Evolutionary conservation across 2,113 vertebrate genomes (phyloP).

Genomic region (Petroica traversi): DNA sequence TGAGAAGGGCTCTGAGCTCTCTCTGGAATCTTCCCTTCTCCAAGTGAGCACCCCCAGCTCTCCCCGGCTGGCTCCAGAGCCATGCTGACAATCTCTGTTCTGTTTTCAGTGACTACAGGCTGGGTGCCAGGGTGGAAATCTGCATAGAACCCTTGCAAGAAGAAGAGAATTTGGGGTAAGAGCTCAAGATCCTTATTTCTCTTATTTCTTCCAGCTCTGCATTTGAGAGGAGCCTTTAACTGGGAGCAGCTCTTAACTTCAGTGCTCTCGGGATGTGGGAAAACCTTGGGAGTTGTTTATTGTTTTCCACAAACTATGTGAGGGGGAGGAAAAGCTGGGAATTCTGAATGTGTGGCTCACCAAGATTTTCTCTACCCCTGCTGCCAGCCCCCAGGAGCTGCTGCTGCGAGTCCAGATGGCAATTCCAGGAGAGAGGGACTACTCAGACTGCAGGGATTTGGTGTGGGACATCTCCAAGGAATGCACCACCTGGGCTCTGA

Average conservation of each 20-base stretch:
- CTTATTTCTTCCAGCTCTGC: background rate
- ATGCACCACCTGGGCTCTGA: slow-evolving; percentile 76
- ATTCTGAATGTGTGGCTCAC: background rate
- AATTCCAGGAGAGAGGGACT: slow-evolving; percentile 81
- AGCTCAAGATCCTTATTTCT: background rate
- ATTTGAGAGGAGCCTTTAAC: background rate
- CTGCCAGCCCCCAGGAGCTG: slow-evolving; percentile 81
- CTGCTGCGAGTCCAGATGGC: slow-evolving; percentile 84
- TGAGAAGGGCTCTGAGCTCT: background rate
- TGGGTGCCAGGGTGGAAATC: slow-evolving; percentile 74
- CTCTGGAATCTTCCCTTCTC: background rate
- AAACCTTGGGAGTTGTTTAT: background rate
- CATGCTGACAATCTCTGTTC: background rate
- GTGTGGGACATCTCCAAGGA: slow-evolving; percentile 85
- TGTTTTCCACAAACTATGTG: background rate
- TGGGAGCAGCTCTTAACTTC: background rate
- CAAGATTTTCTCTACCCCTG: background rate
- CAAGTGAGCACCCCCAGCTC: background rate
- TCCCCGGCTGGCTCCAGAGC: background rate
- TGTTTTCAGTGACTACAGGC: slow-evolving; percentile 70
- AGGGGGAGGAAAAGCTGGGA: background rate
- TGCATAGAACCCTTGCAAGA: slow-evolving; percentile 84
- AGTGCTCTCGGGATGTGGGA: background rate
- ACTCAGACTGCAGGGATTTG: slow-evolving; percentile 78
- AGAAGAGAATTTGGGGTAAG: slow-evolving; percentile 88